Evolutionary conservation across 2,113 vertebrate species (phyloP).

Genomic region (Probosciger aterrimus): DNA sequence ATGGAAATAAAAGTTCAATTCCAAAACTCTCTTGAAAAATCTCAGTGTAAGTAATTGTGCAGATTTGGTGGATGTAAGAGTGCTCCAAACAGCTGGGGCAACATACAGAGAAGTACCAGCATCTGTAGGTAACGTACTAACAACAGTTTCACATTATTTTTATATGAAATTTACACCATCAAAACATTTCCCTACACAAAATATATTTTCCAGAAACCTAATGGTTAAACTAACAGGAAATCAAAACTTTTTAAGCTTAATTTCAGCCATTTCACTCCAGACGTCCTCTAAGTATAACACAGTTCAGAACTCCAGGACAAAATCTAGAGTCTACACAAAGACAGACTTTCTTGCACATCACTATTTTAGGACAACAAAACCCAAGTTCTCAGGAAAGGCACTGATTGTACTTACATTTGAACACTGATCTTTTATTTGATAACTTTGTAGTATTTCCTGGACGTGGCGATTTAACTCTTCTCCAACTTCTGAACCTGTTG

Average conservation of each 20-base stretch:
- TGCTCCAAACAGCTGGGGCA: background rate
- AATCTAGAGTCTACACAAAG: background rate
- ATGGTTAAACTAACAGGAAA: rapidly evolving
- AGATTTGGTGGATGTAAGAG: background rate
- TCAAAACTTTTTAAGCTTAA: background rate
- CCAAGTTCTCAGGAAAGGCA: background rate
- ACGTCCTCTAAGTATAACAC: background rate
- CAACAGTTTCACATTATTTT: background rate
- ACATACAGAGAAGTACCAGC: background rate
- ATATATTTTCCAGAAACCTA: background rate
- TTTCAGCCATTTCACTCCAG: background rate
- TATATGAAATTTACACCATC: background rate
- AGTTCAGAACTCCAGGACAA: background rate
- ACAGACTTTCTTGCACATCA: background rate
- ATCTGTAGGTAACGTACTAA: background rate
- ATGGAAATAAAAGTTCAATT: background rate
- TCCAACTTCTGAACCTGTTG: slow-evolving; percentile 80
- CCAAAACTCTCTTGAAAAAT: background rate
- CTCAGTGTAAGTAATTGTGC: background rate
- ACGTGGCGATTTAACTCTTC: slow-evolving; percentile 76
- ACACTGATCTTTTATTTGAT: slow-evolving; percentile 18
- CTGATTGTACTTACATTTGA: slow-evolving; percentile 63
- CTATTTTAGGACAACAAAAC: background rate
- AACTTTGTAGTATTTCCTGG: slow-evolving; percentile 62
- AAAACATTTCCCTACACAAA: background rate